Percentiles rank a stretch among this genome's conserved stretches.
Conservation (phyloP, 1,140 invertebrate species). For the Zelostemma sp. region DNA sequence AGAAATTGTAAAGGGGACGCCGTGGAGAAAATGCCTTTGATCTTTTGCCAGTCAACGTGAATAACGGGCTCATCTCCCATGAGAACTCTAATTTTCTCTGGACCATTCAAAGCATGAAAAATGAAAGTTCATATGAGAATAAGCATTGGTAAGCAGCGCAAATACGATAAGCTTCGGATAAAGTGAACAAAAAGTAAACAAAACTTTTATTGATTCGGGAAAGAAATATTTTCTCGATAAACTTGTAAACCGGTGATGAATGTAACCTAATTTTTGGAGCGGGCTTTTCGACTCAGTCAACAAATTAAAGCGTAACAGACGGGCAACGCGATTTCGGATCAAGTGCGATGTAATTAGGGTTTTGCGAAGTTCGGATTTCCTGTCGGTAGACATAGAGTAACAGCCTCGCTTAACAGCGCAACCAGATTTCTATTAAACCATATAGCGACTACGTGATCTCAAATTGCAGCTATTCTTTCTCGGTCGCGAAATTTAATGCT, state of each 20-base stretch:
- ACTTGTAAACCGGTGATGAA: no score
- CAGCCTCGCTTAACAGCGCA: constrained; percentile 14
- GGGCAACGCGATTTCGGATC: no score
- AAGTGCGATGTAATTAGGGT: constrained; percentile 19
- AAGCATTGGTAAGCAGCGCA: not conserved
- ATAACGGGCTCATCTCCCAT: constrained; percentile 14
- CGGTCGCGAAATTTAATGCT: constrained; percentile 37
- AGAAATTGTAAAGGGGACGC: constrained; percentile 1
- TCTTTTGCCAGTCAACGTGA: constrained; percentile 21
- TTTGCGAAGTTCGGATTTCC: constrained; percentile 30
- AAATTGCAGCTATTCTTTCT: constrained; percentile 42
- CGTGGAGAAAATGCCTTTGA: constrained; percentile 14
- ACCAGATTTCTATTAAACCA: constrained; percentile 44
- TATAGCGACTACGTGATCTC: constrained; percentile 17
- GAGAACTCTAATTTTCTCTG: constrained; percentile 21
- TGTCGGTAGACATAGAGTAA: constrained; percentile 21
- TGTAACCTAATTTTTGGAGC: no score
- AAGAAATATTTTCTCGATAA: no score
- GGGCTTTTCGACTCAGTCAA: no score
- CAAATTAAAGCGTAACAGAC: no score
- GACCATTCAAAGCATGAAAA: constrained; percentile 10
- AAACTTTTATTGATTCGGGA: no score
- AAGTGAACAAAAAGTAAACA: no score
- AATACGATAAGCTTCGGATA: not conserved
- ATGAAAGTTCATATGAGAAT: not conserved